Percentiles rank a stretch among this genome's conserved stretches.
Evolutionary conservation across 35 echinoderm and acorn worm genomes (phyloP).

Genomic region (Amphiura filiformis): DNA sequence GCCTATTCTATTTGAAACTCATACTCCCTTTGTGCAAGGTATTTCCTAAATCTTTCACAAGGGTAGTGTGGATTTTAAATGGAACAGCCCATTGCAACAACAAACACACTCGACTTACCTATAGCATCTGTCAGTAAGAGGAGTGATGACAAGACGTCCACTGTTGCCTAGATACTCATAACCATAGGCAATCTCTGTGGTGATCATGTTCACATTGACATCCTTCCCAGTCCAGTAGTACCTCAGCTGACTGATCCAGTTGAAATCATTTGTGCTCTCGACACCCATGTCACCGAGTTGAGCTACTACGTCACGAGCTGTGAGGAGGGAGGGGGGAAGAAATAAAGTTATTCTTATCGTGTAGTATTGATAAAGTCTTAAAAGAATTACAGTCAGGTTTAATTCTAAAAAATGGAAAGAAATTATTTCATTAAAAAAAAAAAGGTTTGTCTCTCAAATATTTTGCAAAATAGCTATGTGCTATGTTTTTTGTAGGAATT

Average conservation of each 20-base stretch:
- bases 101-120: slow-evolving; percentile 33
- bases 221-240: slow-evolving; percentile 87
- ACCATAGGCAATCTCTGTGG: slow-evolving; percentile 82
- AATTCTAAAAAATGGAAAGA: too few species aligned
- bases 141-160: slow-evolving; percentile 93
- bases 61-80: too few species aligned
- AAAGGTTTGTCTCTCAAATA: too few species aligned
- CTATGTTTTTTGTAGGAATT: too few species aligned
- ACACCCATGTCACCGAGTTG: slow-evolving; percentile 70
- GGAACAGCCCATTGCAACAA: too few species aligned
- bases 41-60: too few species aligned
- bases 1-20: too few species aligned
- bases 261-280: slow-evolving; percentile 83
- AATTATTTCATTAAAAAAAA: too few species aligned
- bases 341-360: not conserved
- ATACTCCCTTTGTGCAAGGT: too few species aligned
- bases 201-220: slow-evolving; percentile 90
- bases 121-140: slow-evolving; percentile 93
- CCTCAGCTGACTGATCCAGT: slow-evolving; percentile 96
- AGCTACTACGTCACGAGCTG: slow-evolving; percentile 91
- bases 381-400: too few species aligned
- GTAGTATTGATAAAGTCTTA: not conserved
- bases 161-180: slow-evolving; percentile 96
- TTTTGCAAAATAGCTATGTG: too few species aligned
- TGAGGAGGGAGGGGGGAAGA: not conserved